Percentiles rank a stretch among this genome's conserved stretches.
Conservation (phyloP, 37 sponge, comb jelly and placozoan species). For the Ianthella basta region DNA sequence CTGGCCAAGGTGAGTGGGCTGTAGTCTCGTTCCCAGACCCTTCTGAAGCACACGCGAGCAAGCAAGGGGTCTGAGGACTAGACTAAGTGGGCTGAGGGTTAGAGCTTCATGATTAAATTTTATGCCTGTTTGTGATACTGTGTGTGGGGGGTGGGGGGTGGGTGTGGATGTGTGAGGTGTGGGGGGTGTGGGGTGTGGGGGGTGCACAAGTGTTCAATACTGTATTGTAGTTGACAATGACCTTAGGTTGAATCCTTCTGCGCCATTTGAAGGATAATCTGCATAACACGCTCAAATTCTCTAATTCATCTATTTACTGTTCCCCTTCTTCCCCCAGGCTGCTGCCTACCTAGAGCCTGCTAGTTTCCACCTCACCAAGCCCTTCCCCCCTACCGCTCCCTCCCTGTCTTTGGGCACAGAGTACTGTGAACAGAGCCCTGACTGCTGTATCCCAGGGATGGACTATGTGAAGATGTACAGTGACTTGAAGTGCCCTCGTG, state of each 20-base stretch:
- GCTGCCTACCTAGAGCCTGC: slow-evolving; percentile 61
- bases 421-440: slow-evolving; percentile 45
- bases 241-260: no score
- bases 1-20: slow-evolving; percentile 42
- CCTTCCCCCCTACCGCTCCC: slow-evolving; percentile 47
- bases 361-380: slow-evolving; percentile 41
- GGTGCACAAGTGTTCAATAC: no score
- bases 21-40: no score
- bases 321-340: slow-evolving; percentile 35
- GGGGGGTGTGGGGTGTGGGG: no score
- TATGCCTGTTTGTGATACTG: no score
- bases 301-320: no score
- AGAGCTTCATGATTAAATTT: neutral
- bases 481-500: slow-evolving; percentile 47
- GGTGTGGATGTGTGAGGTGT: no score
- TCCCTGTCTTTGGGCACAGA: slow-evolving; percentile 58
- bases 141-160: no score
- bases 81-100: neutral
- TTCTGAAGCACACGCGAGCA: neutral
- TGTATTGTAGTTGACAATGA: no score
- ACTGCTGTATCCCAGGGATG: slow-evolving; percentile 40
- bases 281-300: no score
- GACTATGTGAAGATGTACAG: slow-evolving; percentile 58
- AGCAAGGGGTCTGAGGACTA: neutral
- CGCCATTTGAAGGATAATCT: no score